Evolutionary conservation across 2,888 invertebrate genomes (phyloP), one percentile per base, ranked within the genome.

Genomic region (Eupithecia vulgata): DNA sequence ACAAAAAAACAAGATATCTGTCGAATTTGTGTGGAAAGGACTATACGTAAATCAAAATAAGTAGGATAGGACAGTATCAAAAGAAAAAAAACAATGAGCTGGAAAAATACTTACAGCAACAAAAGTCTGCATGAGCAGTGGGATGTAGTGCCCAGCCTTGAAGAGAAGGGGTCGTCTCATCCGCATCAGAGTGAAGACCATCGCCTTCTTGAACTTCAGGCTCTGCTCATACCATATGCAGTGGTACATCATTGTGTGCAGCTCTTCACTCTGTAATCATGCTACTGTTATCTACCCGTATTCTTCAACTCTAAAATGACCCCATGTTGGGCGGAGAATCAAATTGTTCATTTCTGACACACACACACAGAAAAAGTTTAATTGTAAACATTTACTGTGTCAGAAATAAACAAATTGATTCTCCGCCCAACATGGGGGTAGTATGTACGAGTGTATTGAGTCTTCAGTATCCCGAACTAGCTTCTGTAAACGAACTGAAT

Each of bases 151-250:
- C 7, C 81, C 81, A 17, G 79, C 80, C 65, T 73, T 76, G 57
- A 81, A 72, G 35, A 80, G 52, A 25, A 93, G 84, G 0, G 94
- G 91, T 0, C 88, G 87, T 21, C 90, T 87, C 77, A 94, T 88
- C 34, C 95, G 91, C 86, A 92, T 85, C 90, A 96, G 90, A 0
- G 93, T 91, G 75, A 95, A 91, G 42, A 88, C 80, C 21, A 95
- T 76, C 7, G 87, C 87, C 1, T 89, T 90, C 76, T 90, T 90
- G 80, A 95, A 95, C 70, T 82, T 84, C 0, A 87, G 75, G 67
- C 90, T 86, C 80, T 95, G 95, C 12, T 95, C 92, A 67, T 94
- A 90, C 95, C 96, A 95, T 10, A 88, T 83, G 80, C 95, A 94
- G 45, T 90, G 83, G 78, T 95, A 95, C 76, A 95, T 84, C 0